Base-by-base conservation (phyloP, 1,140 invertebrate genomes). In the Ephestia elutella region DNA sequence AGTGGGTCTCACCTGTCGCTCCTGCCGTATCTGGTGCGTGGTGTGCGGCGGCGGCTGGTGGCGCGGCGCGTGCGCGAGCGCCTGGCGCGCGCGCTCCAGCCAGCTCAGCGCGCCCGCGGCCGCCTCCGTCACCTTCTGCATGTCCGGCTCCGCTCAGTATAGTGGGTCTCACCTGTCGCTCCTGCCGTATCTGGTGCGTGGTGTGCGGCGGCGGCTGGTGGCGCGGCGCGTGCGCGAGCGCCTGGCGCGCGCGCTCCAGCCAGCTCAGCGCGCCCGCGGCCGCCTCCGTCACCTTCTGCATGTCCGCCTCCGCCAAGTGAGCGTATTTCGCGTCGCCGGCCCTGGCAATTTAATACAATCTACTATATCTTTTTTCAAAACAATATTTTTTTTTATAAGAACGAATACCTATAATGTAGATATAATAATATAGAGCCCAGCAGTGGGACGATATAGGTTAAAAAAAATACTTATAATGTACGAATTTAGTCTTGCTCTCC, bases 251-350 rank as follows among this genome's bases (percentile, higher is more conserved):
- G 50, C 91, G 88, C 57, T 97, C 94, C 18, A 96, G 87, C 96
- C 96, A 98, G 62, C 90, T 90, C 35, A 92, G 90, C 19, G 91
- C 89, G 70, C 89, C 90, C 15, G 91, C 89, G 8, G 91, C 86
- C 7, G 90, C 87, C 53, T 92, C 90, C 44, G 86, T 71, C 15
- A 92, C 91, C 75, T 96, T 96, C 53, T 93, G 92, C 0, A 97
- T 89, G 65, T 98, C 97, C 7, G 92, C 93, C 20, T 93, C 92
- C 3, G 94, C 92, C 18, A 98, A 82, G 76, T 99, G 97, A 51
- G 92, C 90, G 81, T 94, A 98, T 76, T 96, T 96, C 56, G 93
- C 90, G 74, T 96, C 94, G 3, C 94, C 93, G 44, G 91, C 90
- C 20, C 90, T 90, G 68, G 71, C 90, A 60, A 73, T 49, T 28